Percentiles rank a stretch among this genome's conserved stretches.
These are phyloP conservation scores for Keiferia lycopersicella DNA, from an alignment of 2,888 invertebrate species.

Conservation along the genomic window DNA sequence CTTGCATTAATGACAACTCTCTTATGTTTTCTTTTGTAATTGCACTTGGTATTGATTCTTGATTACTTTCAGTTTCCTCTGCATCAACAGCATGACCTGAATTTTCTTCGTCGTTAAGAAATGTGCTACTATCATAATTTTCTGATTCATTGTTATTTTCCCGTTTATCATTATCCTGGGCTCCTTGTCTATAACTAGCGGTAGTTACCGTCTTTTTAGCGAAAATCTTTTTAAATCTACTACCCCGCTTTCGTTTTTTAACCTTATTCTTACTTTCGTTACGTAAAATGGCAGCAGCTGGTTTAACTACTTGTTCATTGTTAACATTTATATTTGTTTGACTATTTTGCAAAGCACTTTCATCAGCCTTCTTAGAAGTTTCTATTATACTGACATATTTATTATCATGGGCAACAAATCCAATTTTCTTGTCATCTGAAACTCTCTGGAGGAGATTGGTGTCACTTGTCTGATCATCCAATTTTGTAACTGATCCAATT, in stretches of 20 bases:
- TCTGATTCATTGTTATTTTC: not conserved
- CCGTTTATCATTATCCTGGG: not conserved
- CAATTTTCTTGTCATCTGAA: conserved; percentile 11
- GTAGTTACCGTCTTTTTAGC: not conserved
- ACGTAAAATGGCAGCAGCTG: not conserved
- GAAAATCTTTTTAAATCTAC: not conserved
- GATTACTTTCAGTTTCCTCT: not conserved
- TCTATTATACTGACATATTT: not conserved
- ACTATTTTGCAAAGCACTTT: not conserved
- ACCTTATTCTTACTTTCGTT: not conserved
- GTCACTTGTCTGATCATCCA: conserved; percentile 31
- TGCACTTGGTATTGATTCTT: not conserved
- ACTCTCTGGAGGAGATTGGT: conserved; percentile 13
- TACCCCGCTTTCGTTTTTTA: not conserved
- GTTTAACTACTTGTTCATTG: not conserved
- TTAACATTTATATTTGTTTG: not conserved
- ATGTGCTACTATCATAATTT: not conserved
- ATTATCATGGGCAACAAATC: conserved; percentile 11
- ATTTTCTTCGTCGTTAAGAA: not conserved
- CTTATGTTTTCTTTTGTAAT: not conserved
- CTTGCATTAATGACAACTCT: not conserved
- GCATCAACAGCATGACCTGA: too few relatives aligned
- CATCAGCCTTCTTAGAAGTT: not conserved
- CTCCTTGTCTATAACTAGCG: not conserved
- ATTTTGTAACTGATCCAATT: conserved; percentile 63